Evolutionary conservation across 2,888 invertebrate genomes (phyloP).

Genomic region (Orthosia gothica): DNA sequence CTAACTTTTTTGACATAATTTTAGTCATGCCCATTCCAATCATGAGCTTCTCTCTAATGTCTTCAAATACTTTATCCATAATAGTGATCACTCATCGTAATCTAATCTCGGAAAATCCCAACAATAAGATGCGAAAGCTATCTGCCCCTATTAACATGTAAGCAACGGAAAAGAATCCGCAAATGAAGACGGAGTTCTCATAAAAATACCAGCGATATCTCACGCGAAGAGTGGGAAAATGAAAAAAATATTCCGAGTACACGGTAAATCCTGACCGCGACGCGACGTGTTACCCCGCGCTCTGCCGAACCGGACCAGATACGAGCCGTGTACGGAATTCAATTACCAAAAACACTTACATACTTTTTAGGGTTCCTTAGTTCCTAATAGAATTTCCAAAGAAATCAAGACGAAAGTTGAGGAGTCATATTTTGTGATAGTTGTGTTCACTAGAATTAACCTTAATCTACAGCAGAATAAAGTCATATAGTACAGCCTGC

Average conservation of each 20-base stretch:
- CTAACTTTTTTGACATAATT: neutral
- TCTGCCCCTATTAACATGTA: constrained; percentile 43
- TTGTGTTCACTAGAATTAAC: neutral
- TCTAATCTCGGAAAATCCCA: neutral
- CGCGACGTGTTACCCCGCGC: constrained; percentile 80
- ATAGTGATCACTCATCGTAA: neutral
- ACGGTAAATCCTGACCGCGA: constrained; percentile 86
- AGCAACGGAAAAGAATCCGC: constrained; percentile 71
- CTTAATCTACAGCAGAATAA: neutral
- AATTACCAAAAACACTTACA: constrained; percentile 82
- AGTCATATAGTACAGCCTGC: neutral
- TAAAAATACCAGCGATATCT: constrained; percentile 84
- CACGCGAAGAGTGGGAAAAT: constrained; percentile 79
- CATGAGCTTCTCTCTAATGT: neutral
- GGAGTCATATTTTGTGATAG: neutral
- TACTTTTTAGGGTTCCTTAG: constrained; percentile 74
- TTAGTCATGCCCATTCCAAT: neutral
- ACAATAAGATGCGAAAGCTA: neutral
- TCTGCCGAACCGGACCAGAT: constrained; percentile 75
- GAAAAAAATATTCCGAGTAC: constrained; percentile 87
- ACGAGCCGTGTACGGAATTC: constrained; percentile 84
- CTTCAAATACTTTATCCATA: neutral
- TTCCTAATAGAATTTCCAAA: neutral
- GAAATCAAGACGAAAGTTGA: neutral
- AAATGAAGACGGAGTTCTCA: constrained; percentile 78